Conservation (phyloP, 2,113 vertebrate genomes). For the Cyphomyrus discorhynchus region DNA sequence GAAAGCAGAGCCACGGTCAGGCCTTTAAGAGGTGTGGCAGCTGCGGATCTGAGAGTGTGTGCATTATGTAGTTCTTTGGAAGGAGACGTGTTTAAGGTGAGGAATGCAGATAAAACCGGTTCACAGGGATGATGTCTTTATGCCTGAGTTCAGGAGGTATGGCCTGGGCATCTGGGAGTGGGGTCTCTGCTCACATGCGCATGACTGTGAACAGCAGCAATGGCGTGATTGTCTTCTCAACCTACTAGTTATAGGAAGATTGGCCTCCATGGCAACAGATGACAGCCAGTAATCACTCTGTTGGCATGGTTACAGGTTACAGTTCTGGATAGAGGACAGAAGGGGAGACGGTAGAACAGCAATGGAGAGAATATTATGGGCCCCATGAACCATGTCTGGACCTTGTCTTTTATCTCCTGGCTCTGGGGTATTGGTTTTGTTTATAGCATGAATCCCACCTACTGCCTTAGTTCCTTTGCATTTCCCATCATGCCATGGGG, state of each 20-base stretch:
- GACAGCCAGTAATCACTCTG: conserved; percentile 56
- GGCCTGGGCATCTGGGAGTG: neutral
- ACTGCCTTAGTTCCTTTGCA: neutral
- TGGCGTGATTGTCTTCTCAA: conserved; percentile 21
- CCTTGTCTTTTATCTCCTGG: neutral
- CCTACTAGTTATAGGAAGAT: conserved; percentile 41
- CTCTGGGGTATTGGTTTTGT: neutral
- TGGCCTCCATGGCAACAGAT: conserved; percentile 59
- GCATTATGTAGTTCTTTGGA: neutral
- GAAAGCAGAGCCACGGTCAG: neutral
- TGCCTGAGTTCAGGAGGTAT: neutral
- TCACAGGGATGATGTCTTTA: neutral
- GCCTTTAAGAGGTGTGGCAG: neutral
- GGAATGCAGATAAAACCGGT: neutral
- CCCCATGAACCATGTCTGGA: neutral
- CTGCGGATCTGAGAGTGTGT: neutral
- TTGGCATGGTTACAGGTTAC: conserved; percentile 70
- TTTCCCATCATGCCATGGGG: conserved; percentile 14
- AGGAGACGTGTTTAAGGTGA: neutral
- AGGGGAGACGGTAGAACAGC: conserved; percentile 28
- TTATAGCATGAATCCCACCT: conserved; percentile 1
- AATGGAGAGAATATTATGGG: neutral
- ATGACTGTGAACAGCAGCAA: neutral
- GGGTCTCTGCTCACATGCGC: neutral
- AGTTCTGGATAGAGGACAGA: conserved; percentile 36